phyloP scores from a whole-genome alignment of 1,140 invertebrate species.

The Sesamia nonagrioides region DNA sequence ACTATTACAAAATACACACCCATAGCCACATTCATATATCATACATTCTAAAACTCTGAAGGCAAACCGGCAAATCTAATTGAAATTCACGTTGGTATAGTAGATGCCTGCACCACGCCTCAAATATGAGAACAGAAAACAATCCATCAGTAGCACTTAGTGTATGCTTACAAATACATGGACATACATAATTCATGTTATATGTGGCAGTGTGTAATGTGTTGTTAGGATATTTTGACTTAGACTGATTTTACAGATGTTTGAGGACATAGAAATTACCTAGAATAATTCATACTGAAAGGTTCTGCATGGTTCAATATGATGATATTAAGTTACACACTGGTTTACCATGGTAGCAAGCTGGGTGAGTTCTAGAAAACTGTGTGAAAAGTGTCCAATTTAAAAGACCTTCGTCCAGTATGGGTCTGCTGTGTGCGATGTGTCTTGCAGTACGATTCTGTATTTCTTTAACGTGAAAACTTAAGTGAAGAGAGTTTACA shows the following conservation, averaged over 20 bases:
- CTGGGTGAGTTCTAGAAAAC: too few species aligned
- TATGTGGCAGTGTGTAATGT: not conserved
- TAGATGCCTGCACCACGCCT: slow-evolving; percentile 53
- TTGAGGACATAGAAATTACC: not conserved
- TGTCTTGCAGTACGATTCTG: too few species aligned
- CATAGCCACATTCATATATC: too few species aligned
- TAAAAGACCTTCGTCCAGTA: too few species aligned
- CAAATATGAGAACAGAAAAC: slow-evolving; percentile 59
- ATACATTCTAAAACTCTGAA: not conserved
- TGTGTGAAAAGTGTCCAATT: too few species aligned
- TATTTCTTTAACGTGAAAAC: too few species aligned
- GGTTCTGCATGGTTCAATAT: too few species aligned
- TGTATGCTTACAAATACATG: slow-evolving; percentile 63
- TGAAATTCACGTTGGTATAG: slow-evolving; percentile 28
- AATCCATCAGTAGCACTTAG: slow-evolving; percentile 68
- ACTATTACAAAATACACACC: not conserved
- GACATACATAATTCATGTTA: slow-evolving; percentile 43
- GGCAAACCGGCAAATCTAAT: not conserved
- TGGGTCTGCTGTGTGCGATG: too few species aligned
- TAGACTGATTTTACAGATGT: not conserved
- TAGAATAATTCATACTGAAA: too few species aligned
- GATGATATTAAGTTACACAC: too few species aligned
- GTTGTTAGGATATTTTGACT: not conserved
- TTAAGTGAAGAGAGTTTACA: too few species aligned
- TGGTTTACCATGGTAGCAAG: too few species aligned